Evolutionary conservation across 2,888 invertebrate genomes (phyloP), one percentile per base, ranked within the genome.

Genomic region (Tanytarsus gracilentus): DNA sequence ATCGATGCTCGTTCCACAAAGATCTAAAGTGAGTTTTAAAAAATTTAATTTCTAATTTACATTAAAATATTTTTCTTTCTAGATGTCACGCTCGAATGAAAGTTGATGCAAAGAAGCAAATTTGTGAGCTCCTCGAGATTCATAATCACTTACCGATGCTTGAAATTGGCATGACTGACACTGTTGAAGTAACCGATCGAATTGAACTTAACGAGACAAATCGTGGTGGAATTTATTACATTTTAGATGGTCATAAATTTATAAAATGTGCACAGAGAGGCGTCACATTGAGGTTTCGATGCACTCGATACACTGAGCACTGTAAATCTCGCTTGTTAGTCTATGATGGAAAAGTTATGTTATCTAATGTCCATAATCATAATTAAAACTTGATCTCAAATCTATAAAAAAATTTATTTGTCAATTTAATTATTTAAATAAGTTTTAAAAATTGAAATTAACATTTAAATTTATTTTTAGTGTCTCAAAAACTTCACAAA

Each of bases 71-170:
- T 48, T 58, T 30, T 30, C 29, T 3, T 25, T 44, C 11, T 18
- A 60, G 60, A 33, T 60, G 60, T 26, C 49, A 6, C 4, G 25
- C 60, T 16, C 6, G 60, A 36, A 26, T 60, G 2, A 49, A 48
- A 21, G 3, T 60, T 3, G 27, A 33, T 27, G 48, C 16, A 8
- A 30, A 18, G 11, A 1, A 50, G 14, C 14, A 50, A 26, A 16
- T 21, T 21, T 30, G 30, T 8, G 26, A 18, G 16, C 23, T 50
- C 7, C 7, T 49, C 2, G 49, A 7, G 1, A 14, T 25, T 4
- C 60, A 60, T 11, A 60, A 50, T 30, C 60, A 60, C 21, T 6
- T 21, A 16, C 21, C 33, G 5, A 11, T 30, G 9, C 9, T 44
- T 9, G 11, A 44, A 14, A 9, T 23, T 7, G 16, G 21, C 18